Base-by-base conservation (phyloP, 2,888 invertebrate species). In the Lasioglossum marginatum region DNA sequence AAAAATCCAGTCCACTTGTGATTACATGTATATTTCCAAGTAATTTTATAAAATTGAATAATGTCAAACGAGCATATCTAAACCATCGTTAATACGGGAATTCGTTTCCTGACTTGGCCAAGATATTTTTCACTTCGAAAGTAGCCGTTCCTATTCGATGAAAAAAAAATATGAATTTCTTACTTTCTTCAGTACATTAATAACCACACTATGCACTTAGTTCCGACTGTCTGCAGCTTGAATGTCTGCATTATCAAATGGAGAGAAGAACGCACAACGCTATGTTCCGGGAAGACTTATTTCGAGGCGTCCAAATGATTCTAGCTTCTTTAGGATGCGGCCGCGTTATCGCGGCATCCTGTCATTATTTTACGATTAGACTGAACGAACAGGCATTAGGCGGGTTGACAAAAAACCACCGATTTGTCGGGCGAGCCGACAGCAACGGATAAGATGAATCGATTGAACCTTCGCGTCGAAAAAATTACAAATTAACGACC, bases 281-380 rank as follows among this genome's bases (percentile, higher is more conserved):
- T 40, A 71, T 66, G 72, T 75, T 34, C 34, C 57, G 60, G 34
- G 57, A 60, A 77, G 74, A 71, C 48, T 71, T 57, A 37, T 70
- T 66, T 81, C 73, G 83, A 71, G 45, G 40, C 82, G 74, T 77
- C 75, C 83, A 82, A 87, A 88, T 76, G 89, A 90, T 79, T 84
- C 71, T 73, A 75, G 85, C 79, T 91, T 86, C 85, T 80, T 87
- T 79, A 74, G 81, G 83, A 87, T 86, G 73, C 81, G 48, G 70
- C 79, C 81, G 60, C 85, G 84, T 87, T 90, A 89, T 90, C 91
- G 83, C 45, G 52, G 87, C 89, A 90, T 92, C 91, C 92, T 89
- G 91, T 93, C 92, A 94, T 94, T 94, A 94, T 94, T 94, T 93
- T 91, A 91, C 93, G 94, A 94, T 94, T 94, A 94, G 92, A 91